A percentile compares a stretch with the other conserved stretches of the same genome.
Conservation (phyloP, 2,888 invertebrate species). For the Theristus sp. region DNA sequence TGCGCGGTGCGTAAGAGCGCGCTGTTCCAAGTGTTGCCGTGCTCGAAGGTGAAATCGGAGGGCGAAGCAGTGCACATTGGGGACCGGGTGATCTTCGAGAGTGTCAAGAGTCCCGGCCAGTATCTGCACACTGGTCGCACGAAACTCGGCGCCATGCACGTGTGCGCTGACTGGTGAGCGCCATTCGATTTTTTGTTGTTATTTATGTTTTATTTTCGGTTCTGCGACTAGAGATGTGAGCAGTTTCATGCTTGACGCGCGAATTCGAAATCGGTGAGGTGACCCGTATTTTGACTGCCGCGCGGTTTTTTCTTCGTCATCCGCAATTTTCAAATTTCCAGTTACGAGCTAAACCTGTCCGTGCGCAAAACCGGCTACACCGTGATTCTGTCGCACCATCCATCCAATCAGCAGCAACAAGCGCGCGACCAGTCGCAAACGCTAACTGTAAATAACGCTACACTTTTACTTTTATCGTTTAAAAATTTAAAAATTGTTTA, state of each 20-base stretch:
- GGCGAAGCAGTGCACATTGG: constrained; percentile 30
- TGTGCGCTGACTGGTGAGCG: neutral
- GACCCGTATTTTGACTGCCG: too few species aligned
- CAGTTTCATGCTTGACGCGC: too few species aligned
- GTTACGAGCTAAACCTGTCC: constrained; percentile 28
- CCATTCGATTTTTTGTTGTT: too few species aligned
- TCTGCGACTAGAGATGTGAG: too few species aligned
- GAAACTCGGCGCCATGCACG: neutral
- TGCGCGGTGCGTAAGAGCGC: constrained; percentile 29
- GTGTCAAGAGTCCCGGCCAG: constrained; percentile 28
- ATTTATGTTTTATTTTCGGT: too few species aligned
- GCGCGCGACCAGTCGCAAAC: too few species aligned
- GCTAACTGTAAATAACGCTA: too few species aligned
- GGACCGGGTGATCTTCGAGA: constrained; percentile 30
- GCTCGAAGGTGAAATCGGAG: constrained; percentile 32
- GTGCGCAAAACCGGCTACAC: constrained; percentile 30
- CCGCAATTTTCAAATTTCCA: too few species aligned
- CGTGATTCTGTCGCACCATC: constrained; percentile 10
- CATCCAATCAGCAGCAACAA: too few species aligned
- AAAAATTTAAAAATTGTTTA: neutral
- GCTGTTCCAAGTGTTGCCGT: constrained; percentile 29
- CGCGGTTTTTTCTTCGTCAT: too few species aligned
- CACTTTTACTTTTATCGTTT: too few species aligned
- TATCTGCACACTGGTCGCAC: constrained; percentile 22
- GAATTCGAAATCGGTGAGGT: too few species aligned